Percentiles rank a stretch among this genome's conserved stretches.
Evolutionary conservation across 2,113 vertebrate genomes (phyloP).

Genomic region (Indicator maculatus): DNA sequence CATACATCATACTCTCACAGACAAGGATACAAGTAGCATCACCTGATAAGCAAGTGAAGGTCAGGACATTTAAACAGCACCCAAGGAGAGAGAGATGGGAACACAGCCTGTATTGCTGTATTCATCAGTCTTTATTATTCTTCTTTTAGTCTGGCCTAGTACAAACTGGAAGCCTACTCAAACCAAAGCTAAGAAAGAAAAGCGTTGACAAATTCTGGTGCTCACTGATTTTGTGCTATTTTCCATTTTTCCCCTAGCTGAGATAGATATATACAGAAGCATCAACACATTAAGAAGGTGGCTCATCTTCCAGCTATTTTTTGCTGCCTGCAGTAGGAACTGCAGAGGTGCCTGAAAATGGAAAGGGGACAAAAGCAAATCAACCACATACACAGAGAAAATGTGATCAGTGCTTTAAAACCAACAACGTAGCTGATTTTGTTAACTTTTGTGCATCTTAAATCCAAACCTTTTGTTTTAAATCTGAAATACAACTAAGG

Average conservation of each 20-base stretch:
- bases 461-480: background rate
- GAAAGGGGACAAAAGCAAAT: background rate
- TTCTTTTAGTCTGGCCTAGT: background rate
- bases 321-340: background rate
- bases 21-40: background rate
- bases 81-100: background rate
- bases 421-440: background rate
- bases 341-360: background rate
- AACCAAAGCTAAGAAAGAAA: background rate
- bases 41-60: background rate
- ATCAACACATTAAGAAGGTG: background rate
- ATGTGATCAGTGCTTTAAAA: background rate
- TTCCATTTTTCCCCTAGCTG: background rate
- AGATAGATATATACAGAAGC: background rate
- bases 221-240: background rate
- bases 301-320: background rate
- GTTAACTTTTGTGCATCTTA: background rate
- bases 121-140: background rate
- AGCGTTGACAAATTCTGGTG: background rate
- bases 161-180: background rate
- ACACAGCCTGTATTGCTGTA: background rate
- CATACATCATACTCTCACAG: background rate
- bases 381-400: background rate
- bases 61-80: background rate
- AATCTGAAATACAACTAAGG: background rate